Conservation (phyloP, 92 coral and sea anemone species). For the Micromussa lordhowensis region DNA sequence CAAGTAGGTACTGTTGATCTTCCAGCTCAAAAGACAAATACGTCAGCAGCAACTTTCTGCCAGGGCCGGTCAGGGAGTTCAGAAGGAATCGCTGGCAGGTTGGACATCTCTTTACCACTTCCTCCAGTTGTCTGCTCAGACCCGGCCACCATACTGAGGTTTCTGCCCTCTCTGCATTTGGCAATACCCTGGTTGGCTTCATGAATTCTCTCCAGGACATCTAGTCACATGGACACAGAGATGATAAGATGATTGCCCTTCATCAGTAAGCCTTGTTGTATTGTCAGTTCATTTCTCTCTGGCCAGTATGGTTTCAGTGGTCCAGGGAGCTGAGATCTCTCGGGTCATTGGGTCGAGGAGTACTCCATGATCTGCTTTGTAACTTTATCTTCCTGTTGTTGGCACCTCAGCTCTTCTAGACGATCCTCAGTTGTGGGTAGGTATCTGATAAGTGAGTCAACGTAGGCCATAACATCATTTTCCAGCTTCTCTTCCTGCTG, state of each 20-base stretch:
- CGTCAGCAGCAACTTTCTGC: conserved; percentile 42
- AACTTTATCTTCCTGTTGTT: conserved; percentile 54
- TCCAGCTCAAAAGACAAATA: conserved; percentile 43
- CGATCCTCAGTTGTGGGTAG: conserved; percentile 56
- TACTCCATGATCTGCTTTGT: conserved; percentile 27
- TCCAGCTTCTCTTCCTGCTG: conserved; percentile 27
- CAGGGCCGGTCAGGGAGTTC: conserved; percentile 22
- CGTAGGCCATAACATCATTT: conserved; percentile 42
- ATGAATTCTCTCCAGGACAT: conserved; percentile 53
- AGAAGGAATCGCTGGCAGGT: conserved; percentile 17
- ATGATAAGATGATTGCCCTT: conserved; percentile 62
- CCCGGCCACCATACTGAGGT: conserved; percentile 75
- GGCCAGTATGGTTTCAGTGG: conserved; percentile 55
- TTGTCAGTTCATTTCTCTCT: conserved; percentile 48
- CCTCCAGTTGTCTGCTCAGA: conserved; percentile 60
- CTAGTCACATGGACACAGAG: conserved; percentile 47
- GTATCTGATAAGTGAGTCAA: conserved; percentile 17
- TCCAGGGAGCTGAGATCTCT: conserved; percentile 41
- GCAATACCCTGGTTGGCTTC: conserved; percentile 65
- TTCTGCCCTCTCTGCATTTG: conserved; percentile 58
- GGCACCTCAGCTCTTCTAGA: conserved; percentile 26
- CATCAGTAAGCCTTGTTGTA: conserved; percentile 49
- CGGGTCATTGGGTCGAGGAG: too few relatives aligned
- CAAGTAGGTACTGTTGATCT: conserved; percentile 37
- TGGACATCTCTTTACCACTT: conserved; percentile 55